Evolutionary conservation across 2,888 invertebrate species (phyloP), one percentile per base, ranked within the genome.

Genomic region (Tuberolachnus salignus): DNA sequence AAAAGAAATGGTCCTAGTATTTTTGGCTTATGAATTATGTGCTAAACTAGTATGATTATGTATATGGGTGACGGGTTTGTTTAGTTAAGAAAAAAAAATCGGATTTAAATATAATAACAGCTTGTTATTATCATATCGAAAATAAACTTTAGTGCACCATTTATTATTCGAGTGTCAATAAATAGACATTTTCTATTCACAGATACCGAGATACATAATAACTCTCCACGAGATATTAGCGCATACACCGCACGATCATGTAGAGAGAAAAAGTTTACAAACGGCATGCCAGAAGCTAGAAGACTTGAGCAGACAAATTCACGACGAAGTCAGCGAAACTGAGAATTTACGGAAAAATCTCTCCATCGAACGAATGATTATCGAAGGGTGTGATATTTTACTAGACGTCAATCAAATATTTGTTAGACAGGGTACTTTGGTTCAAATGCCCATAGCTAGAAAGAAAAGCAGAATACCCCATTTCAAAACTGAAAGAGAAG

Each of bases 351-450:
- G 95, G 34, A 95, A 95, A 87, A 96, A 96, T 85, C 87, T 96
- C 82, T 93, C 95, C 0, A 94, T 96, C 44, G 95, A 96, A 86
- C 88, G 95, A 67, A 95, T 95, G 94, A 95, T 96, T 82, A 92
- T 95, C 2, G 95, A 95, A 85, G 95, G 95, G 19, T 96, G 95
- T 86, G 95, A 96, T 85, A 95, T 96, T 83, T 87, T 96, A 61
- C 87, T 96, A 71, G 95, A 96, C 84, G 95, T 95, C 26, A 95
- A 95, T 86, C 95, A 96, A 88, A 94, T 95, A 46, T 95, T 95
- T 86, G 94, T 95, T 57, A 88, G 95, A 82, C 95, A 96, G 90
- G 94, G 94, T 91, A 85, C 80, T 16, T 86, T 94, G 44, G 90
- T 93, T 14, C 94, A 94, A 87, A 89, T 94, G 81, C 89, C 91